Conservation (phyloP, 1,140 invertebrate species). For the Caenorhabditis latens region DNA sequence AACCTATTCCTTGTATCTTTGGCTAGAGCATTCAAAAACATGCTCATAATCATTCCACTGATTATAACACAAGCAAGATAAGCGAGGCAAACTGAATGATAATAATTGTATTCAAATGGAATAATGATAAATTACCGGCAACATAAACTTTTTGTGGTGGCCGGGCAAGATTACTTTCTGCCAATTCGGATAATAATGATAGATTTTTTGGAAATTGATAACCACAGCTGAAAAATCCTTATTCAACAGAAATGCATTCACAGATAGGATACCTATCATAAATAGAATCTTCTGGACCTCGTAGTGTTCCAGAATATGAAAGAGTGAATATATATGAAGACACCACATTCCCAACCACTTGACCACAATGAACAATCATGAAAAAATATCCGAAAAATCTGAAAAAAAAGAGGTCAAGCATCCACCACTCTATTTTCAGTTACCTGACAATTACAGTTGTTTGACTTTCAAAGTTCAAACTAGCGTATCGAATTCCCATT, state of each 20-base stretch:
- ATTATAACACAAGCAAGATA: slow-evolving; percentile 88
- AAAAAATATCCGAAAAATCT: slow-evolving; percentile 97
- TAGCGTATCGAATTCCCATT: slow-evolving; percentile 85
- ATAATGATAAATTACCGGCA: slow-evolving; percentile 4
- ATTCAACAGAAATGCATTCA: slow-evolving; percentile 17
- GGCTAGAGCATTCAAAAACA: slow-evolving; percentile 90
- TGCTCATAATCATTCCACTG: slow-evolving; percentile 87
- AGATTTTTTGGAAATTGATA: slow-evolving; percentile 68
- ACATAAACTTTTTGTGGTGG: slow-evolving; percentile 84
- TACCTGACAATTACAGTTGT: slow-evolving; percentile 89
- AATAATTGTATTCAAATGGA: background rate
- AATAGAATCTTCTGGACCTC: slow-evolving; percentile 45
- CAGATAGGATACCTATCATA: slow-evolving; percentile 69
- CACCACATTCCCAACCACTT: slow-evolving; percentile 94
- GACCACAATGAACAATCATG: slow-evolving; percentile 93
- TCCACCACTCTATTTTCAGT: too few species aligned
- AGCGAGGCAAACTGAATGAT: slow-evolving; percentile 84
- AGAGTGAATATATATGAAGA: slow-evolving; percentile 87
- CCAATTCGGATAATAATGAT: slow-evolving; percentile 62
- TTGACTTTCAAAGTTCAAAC: slow-evolving; percentile 81
- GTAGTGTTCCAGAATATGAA: slow-evolving; percentile 38
- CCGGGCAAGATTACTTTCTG: slow-evolving; percentile 81
- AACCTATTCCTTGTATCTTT: slow-evolving; percentile 79
- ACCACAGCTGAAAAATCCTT: slow-evolving; percentile 68
- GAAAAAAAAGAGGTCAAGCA: background rate